These are phyloP conservation scores for Limosa lapponica DNA, from an alignment of 2,797 vertebrate genomes.

Conservation along the genomic window DNA sequence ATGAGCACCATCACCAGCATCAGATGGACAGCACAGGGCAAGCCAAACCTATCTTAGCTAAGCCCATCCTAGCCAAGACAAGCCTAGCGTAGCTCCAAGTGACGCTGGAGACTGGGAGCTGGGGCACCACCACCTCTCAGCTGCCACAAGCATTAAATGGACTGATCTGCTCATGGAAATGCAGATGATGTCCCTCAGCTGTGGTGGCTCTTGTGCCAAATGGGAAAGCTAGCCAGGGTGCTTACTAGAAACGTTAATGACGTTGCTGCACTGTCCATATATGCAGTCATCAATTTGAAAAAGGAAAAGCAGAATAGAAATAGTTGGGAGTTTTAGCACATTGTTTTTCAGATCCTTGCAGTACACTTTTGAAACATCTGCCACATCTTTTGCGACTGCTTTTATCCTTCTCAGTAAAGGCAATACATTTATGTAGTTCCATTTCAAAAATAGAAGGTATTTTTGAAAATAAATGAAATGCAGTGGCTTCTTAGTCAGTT, in stretches of 20 bases:
- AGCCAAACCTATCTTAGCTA: background rate
- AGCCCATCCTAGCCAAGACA: background rate
- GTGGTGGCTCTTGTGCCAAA: background rate
- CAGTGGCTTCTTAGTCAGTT: background rate
- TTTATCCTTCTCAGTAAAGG: background rate
- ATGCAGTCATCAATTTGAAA: background rate
- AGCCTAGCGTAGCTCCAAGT: background rate
- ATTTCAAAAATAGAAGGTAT: background rate
- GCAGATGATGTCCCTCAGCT: background rate
- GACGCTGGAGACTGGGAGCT: background rate
- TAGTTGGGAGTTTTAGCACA: background rate
- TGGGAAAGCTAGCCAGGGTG: background rate
- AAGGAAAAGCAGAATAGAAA: background rate
- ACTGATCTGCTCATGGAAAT: background rate
- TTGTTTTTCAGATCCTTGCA: background rate
- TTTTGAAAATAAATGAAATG: background rate
- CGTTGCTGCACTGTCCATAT: rapidly evolving
- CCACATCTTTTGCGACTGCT: background rate
- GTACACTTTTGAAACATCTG: background rate
- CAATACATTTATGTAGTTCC: background rate
- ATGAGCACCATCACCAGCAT: rapidly evolving
- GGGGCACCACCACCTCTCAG: background rate
- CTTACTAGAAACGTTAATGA: background rate
- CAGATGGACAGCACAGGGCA: background rate
- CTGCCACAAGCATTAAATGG: background rate